phyloP scores from a whole-genome alignment of 2,797 vertebrate species.

The Mus minutoides region DNA sequence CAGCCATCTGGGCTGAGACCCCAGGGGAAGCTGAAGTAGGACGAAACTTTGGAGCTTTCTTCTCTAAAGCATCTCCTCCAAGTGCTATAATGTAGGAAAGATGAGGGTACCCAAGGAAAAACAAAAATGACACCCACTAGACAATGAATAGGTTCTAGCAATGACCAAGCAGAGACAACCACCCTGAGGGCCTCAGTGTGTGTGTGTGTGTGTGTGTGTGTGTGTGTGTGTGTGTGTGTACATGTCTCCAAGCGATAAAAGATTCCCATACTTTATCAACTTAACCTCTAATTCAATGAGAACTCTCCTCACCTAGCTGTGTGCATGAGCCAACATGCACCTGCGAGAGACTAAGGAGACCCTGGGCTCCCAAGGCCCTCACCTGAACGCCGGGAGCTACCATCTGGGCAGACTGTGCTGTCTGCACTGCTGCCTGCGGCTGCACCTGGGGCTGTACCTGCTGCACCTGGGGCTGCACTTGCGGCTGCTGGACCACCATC shows the following conservation, averaged over 20 bases:
- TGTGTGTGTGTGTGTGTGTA: background rate
- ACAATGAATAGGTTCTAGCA: background rate
- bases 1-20: constrained; percentile 48
- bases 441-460: constrained; percentile 81
- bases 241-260: constrained; percentile 34
- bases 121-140: background rate
- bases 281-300: background rate
- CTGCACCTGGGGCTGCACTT: constrained; percentile 86
- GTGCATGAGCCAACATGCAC: constrained; percentile 25
- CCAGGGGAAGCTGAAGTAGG: background rate
- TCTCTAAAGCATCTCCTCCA: background rate
- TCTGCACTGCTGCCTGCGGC: constrained; percentile 69
- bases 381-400: constrained; percentile 90
- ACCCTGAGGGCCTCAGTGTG: background rate
- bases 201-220: background rate
- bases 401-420: constrained; percentile 79
- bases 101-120: constrained; percentile 40
- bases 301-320: constrained; percentile 46
- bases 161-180: background rate
- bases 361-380: constrained; percentile 81
- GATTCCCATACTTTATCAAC: background rate
- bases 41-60: background rate
- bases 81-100: constrained; percentile 20
- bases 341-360: constrained; percentile 59
- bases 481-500: constrained; percentile 87